Evolutionary conservation across 2,888 invertebrate species (phyloP), one percentile per base, ranked within the genome.

Genomic region (Catocala sponsa): DNA sequence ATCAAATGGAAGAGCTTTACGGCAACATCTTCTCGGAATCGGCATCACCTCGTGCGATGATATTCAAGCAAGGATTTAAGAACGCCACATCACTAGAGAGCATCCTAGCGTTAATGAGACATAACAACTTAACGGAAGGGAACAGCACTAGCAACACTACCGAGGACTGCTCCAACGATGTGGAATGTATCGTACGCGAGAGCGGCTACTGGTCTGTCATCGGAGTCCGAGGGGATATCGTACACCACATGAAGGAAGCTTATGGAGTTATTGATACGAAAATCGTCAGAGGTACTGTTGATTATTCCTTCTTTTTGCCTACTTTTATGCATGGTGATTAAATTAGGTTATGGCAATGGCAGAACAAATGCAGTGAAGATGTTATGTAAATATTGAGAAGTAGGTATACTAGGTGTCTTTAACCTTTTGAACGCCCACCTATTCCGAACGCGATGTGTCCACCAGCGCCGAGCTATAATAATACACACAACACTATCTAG

Each of bases 261-360:
- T 94, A 94, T 53, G 96, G 96, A 49, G 90, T 95, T 55, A 95
- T 96, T 65, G 96, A 95, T 70, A 95, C 95, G 2, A 95, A 96
- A 84, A 86, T 95, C 57, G 83, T 95, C 12, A 84, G 86, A 63
- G 93, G 95, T 89, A 84, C n/a, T 91, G 91, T 80, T 57, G 11
- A 48, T 10, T 51, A 13, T 25, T 25, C 0, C 50, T 35, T 4
- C 35, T 38, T 38, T 35, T 5, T 38, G 9, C 9, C 1, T 9
- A 4, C 35, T 2, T 25, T 25, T 25, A 25, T 25, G 25, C 25
- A 25, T 4, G 25, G 4, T 25, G 25, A 25, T 25, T 25, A 25
- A 2, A 25, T 1, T 25, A 2, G 25, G 25, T 25, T 25, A 25
- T 25, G 25, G 25, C 25, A 25, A 25, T 2, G 25, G 25, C 4